phyloP scores from a whole-genome alignment of 2,888 invertebrate genomes.

The Stenoptilia bipunctidactyla region DNA sequence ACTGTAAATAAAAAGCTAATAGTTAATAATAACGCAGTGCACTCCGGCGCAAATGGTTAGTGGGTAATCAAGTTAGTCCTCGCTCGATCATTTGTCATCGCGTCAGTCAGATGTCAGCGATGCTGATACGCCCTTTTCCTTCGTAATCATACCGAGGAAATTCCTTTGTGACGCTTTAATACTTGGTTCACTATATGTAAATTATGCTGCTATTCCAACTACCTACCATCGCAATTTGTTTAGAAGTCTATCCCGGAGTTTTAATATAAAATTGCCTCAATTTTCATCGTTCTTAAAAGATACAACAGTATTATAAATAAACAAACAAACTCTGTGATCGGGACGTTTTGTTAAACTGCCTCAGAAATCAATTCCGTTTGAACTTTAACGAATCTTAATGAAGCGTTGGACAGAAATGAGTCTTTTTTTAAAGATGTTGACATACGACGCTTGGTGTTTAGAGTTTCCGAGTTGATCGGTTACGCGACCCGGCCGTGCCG shows the following conservation, averaged over 20 bases:
- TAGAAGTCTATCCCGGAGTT: no score
- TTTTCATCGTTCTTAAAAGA: no score
- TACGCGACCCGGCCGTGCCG: constrained; percentile 54
- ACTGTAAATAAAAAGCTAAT: no score
- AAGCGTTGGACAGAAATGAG: constrained; percentile 17
- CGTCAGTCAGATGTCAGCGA: constrained; percentile 50
- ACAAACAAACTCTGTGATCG: neutral
- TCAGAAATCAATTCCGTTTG: constrained; percentile 4
- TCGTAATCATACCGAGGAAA: constrained; percentile 26
- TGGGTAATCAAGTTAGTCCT: constrained; percentile 26
- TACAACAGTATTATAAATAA: neutral
- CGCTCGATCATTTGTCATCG: constrained; percentile 50
- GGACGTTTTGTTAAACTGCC: constrained; percentile 2
- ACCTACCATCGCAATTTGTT: no score
- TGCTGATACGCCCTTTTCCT: constrained; percentile 46
- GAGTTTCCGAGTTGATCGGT: constrained; percentile 42
- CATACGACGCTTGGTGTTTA: constrained; percentile 22
- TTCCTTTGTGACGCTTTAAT: no score
- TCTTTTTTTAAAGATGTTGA: constrained; percentile 4
- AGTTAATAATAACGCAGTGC: neutral
- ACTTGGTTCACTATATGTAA: no score
- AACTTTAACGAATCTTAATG: constrained; percentile 20
- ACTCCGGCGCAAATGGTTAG: neutral
- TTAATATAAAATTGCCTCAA: no score
- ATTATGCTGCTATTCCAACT: no score